Evolutionary conservation across 2,113 vertebrate species (phyloP).

Genomic region (Spea bombifrons): DNA sequence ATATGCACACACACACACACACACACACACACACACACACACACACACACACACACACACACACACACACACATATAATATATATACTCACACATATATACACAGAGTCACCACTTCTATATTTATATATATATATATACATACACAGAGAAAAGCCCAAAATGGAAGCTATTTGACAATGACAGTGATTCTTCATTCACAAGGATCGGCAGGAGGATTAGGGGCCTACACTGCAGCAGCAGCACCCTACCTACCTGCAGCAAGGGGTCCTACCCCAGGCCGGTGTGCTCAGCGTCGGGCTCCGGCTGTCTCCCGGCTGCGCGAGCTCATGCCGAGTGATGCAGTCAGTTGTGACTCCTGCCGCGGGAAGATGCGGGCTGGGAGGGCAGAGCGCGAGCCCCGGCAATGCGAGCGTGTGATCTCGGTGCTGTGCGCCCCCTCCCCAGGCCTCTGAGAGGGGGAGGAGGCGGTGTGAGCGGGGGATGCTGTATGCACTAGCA

Average conservation of each 20-base stretch:
- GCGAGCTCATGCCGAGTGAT: conserved; percentile 13
- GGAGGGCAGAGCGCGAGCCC: not conserved
- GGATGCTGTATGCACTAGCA: conserved; percentile 17
- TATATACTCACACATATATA: too few relatives aligned
- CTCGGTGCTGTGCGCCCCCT: conserved; percentile 4
- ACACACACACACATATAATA: too few relatives aligned
- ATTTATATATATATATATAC: too few relatives aligned
- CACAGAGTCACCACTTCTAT: too few relatives aligned
- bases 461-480: not conserved
- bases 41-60: too few relatives aligned
- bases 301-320: conserved; percentile 20
- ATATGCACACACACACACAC: too few relatives aligned
- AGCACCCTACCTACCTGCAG: conserved; percentile 14
- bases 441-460: conserved; percentile 12
- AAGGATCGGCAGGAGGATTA: not conserved
- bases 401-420: conserved; percentile 15
- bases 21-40: too few relatives aligned
- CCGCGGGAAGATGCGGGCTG: not conserved
- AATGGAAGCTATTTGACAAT: too few relatives aligned
- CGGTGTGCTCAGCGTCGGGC: not conserved
- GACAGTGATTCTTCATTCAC: too few relatives aligned
- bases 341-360: conserved; percentile 7
- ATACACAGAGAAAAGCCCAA: too few relatives aligned
- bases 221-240: not conserved
- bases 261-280: conserved; percentile 25